These are phyloP conservation scores for Crossaster papposus DNA, from an alignment of 53 echinoderm and acorn worm genomes.

Conservation along the genomic window DNA sequence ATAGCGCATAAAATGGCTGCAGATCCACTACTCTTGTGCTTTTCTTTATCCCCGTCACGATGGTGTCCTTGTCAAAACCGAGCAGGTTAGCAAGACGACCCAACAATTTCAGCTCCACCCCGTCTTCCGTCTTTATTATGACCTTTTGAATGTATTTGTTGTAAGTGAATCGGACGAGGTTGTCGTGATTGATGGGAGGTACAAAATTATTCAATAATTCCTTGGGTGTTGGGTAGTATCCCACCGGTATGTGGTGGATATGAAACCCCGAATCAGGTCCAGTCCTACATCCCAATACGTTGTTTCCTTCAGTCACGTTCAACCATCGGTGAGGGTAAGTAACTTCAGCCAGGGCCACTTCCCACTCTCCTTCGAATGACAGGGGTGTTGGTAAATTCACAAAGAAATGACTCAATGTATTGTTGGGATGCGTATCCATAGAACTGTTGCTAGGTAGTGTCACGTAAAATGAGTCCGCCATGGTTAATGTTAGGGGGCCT, in stretches of 20 bases:
- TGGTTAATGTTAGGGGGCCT: background rate
- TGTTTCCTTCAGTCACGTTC: constrained; percentile 39
- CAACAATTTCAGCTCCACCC: background rate
- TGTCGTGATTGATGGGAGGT: constrained; percentile 1
- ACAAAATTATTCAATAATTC: background rate
- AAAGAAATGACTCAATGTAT: constrained; percentile 60
- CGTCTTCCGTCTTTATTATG: background rate
- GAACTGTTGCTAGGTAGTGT: constrained; percentile 83
- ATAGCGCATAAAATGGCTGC: constrained; percentile 22
- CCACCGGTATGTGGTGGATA: constrained; percentile 9
- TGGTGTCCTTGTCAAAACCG: background rate
- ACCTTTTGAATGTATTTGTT: constrained; percentile 36
- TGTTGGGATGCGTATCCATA: constrained; percentile 55
- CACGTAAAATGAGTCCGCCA: constrained; percentile 78
- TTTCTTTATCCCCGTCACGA: background rate
- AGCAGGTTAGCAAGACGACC: constrained; percentile 36
- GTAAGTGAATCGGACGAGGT: background rate
- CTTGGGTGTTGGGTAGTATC: constrained; percentile 42
- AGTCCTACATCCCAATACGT: too few relatives aligned
- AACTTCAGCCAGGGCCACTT: constrained; percentile 59
- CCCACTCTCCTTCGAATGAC: constrained; percentile 52
- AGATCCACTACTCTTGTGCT: constrained; percentile 30
- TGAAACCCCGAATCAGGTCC: background rate
- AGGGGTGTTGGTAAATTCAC: constrained; percentile 59
- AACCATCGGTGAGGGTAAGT: constrained; percentile 54